Evolutionary conservation across 64 coral and sea anemone species (phyloP), one percentile per base, ranked within the genome.

Genomic region (Montipora sp.): DNA sequence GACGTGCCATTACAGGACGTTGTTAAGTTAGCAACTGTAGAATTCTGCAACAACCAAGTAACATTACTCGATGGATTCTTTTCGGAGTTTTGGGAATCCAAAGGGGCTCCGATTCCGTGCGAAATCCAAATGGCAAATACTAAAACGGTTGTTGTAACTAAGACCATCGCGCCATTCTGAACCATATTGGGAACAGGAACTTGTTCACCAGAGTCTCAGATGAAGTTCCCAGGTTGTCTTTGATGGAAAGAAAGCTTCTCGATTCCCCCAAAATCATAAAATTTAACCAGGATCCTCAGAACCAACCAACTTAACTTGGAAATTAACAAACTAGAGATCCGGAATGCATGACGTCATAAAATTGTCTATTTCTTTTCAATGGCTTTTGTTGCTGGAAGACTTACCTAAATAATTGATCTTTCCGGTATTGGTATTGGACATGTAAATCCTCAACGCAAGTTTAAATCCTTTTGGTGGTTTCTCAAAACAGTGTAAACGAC

Each of bases 1-100:
- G 50, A 65, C 19, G 91, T 93, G 18, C 45, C 60, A 71, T 93
- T 93, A 51, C 91, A 93, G 59, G 75, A 75, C 8, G 27, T 47
- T 36, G 75, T 87, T 10, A 59, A 48, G 63, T 93, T 93, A n/a
- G 13, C 43, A 77, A 44, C 51, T 7, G 87, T 60, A 15, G 73
- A 89, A 89, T 89, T 89, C 59, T 77, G 73, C 49, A 66, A 10
- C 6, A 73, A 58, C 15, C 14, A 47, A n/a, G 48, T 89, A 4
- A 7, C 22, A 50, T 70, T 51, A 15, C 63, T 70, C 12, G 82
- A 47, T 14, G 82, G 11, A 65, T 85, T 85, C 16, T 71, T 2
- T 16, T 19, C 67, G 9, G 27, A 70, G 45, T 27, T 12, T 50
- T 61, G 6, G 48, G 10, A 2, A 18, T 48, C 15, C 46, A 85